These are phyloP conservation scores for Zootoca vivipara DNA, from an alignment of 2,113 vertebrate genomes.

Conservation along the genomic window DNA sequence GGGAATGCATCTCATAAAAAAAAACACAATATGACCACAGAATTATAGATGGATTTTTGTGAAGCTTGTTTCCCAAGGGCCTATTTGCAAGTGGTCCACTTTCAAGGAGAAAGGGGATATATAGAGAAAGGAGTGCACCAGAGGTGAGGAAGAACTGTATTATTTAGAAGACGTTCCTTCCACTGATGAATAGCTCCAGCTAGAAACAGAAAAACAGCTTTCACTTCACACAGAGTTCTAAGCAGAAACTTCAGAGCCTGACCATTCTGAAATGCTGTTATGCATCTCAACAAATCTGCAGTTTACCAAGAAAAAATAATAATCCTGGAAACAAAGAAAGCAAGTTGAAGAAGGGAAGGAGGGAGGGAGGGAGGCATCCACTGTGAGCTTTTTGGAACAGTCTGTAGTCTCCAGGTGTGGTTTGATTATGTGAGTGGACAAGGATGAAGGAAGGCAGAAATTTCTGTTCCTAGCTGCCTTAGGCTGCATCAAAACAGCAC, in stretches of 20 bases:
- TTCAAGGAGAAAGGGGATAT: not conserved
- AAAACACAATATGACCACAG: not conserved
- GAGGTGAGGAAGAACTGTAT: not conserved
- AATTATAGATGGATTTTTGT: constrained; percentile 5
- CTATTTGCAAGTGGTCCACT: constrained; percentile 1
- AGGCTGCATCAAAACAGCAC: no score
- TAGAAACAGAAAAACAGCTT: not conserved
- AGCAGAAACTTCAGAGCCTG: not conserved
- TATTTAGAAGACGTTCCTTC: constrained; percentile 25
- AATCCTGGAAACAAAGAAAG: not conserved
- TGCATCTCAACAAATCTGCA: constrained; percentile 19
- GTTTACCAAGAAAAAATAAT: not conserved
- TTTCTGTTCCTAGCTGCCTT: no score
- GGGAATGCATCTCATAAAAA: not conserved
- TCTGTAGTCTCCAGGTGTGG: not conserved
- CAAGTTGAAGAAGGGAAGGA: not conserved
- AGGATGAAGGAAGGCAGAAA: no score
- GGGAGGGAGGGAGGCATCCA: not conserved
- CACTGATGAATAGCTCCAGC: not conserved
- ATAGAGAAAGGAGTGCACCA: not conserved
- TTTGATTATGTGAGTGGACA: not conserved
- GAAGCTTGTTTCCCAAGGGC: not conserved
- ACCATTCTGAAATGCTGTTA: not conserved
- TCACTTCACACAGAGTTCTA: not conserved
- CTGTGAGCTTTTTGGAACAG: not conserved